phyloP scores from a whole-genome alignment of 2,113 vertebrate genomes.

The Strix aluco region DNA sequence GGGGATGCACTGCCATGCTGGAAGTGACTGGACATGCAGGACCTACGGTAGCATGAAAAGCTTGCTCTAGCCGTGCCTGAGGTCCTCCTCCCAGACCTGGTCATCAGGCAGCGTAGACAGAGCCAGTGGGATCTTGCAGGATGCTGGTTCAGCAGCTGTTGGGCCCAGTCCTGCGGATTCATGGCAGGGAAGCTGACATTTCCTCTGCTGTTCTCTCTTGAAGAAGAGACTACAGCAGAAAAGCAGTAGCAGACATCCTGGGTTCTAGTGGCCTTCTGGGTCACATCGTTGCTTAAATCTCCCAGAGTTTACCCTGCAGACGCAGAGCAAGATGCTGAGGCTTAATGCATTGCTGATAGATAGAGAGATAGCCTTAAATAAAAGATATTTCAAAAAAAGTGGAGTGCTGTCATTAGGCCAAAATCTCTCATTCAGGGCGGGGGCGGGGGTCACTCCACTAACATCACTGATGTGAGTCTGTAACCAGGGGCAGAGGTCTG shows the following conservation, averaged over 20 bases:
- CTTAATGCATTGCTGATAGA: background rate
- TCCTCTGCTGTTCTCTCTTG: background rate
- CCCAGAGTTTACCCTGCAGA: background rate
- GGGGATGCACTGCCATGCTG: background rate
- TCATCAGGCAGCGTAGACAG: background rate
- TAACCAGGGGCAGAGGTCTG: background rate
- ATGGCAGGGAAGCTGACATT: background rate
- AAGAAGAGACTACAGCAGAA: background rate
- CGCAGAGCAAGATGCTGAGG: background rate
- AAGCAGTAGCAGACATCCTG: background rate
- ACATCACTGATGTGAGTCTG: background rate
- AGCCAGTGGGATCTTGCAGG: background rate
- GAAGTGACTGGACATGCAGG: background rate
- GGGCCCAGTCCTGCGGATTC: background rate
- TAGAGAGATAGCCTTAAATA: background rate
- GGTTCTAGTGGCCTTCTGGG: background rate
- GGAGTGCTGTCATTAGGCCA: background rate
- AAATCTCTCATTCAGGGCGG: background rate
- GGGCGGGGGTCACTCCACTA: background rate
- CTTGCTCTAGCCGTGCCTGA: background rate
- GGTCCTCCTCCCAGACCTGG: background rate
- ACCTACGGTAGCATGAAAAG: accelerated
- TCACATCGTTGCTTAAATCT: background rate
- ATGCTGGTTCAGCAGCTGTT: background rate
- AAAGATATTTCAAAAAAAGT: background rate